These are phyloP conservation scores for Brenthis ino DNA, from an alignment of 2,888 invertebrate species.

Conservation along the genomic window DNA sequence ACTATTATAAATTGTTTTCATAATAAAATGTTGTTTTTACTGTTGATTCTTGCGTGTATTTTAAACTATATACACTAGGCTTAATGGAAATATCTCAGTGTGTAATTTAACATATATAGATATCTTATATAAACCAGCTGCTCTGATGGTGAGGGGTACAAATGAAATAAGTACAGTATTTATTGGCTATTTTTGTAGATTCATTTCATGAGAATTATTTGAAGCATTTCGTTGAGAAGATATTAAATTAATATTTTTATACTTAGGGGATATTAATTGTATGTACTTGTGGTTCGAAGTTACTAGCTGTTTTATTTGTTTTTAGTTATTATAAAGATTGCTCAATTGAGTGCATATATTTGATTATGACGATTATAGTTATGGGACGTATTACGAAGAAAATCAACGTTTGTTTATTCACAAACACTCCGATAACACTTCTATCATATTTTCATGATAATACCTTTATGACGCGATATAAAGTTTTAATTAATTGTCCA, in stretches of 20 bases:
- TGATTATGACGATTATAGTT: conserved; percentile 4
- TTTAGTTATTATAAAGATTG: conserved; percentile 22
- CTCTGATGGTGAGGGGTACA: conserved; percentile 79
- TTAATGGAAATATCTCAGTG: conserved; percentile 36
- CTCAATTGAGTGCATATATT: conserved; percentile 20
- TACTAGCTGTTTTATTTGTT: conserved; percentile 40
- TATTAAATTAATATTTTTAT: conserved; percentile 80
- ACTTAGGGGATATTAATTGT: conserved; percentile 67
- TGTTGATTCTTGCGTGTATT: too few species aligned
- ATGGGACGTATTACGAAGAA: not conserved
- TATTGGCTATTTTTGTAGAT: conserved; percentile 68
- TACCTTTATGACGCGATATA: too few species aligned
- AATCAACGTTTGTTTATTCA: not conserved
- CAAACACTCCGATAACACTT: too few species aligned
- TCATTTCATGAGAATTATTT: conserved; percentile 53
- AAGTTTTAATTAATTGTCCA: too few species aligned
- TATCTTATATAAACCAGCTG: conserved; percentile 60
- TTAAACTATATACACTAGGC: not conserved
- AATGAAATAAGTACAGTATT: conserved; percentile 61
- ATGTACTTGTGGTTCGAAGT: conserved; percentile 46
- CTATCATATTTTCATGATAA: too few species aligned
- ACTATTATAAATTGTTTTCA: not conserved
- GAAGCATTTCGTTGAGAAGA: conserved; percentile 57
- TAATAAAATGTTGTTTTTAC: too few species aligned
- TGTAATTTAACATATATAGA: conserved; percentile 31